Evolutionary conservation across 2,113 vertebrate genomes (phyloP).

Genomic region (Petrocephalus microphthalmus): DNA sequence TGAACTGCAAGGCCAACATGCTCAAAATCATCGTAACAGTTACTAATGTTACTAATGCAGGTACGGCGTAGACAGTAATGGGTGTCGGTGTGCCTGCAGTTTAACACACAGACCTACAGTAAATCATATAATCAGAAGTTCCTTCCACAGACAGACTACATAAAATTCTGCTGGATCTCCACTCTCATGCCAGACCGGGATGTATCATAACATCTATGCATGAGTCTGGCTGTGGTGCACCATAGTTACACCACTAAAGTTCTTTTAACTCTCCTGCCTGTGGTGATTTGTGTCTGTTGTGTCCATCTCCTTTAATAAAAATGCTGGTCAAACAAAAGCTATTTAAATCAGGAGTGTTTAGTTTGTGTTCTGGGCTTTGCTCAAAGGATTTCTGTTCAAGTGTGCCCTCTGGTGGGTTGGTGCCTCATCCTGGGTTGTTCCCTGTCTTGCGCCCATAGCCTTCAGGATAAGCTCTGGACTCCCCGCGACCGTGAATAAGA

Average conservation of each 20-base stretch:
- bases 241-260: not conserved
- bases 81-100: not conserved
- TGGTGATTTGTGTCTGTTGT: not conserved
- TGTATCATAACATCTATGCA: not conserved
- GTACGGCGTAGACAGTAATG: not conserved
- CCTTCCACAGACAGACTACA: not conserved
- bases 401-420: not conserved
- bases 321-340: not conserved
- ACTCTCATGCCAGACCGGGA: not conserved
- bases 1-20: not conserved
- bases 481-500: not conserved
- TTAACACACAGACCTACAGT: not conserved
- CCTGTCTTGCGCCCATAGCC: not conserved
- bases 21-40: not conserved
- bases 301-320: not conserved
- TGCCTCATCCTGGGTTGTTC: not conserved
- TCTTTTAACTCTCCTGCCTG: not conserved
- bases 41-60: no score
- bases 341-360: not conserved
- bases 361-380: not conserved
- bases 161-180: not conserved
- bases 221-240: not conserved
- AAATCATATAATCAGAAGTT: not conserved
- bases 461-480: not conserved
- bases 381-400: not conserved